Percentiles rank a stretch among this genome's conserved stretches.
Conservation (phyloP, 1,140 invertebrate genomes). For the Eriosoma lanigerum region DNA sequence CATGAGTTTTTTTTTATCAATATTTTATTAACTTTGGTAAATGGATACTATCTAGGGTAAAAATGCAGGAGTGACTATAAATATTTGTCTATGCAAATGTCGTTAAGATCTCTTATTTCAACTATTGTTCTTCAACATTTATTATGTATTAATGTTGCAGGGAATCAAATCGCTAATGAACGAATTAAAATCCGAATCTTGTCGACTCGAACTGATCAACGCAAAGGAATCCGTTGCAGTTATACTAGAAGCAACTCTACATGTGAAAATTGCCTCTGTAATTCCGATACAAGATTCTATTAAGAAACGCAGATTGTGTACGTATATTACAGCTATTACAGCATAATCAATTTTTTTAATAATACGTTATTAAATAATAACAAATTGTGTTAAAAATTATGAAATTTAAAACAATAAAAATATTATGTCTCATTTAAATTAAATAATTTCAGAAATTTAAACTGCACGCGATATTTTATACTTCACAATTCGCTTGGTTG, state of each 20-base stretch:
- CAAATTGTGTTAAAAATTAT: neutral
- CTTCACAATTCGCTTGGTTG: too few species aligned
- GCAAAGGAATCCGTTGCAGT: neutral
- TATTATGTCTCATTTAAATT: neutral
- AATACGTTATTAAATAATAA: neutral
- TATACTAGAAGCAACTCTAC: neutral
- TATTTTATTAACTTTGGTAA: too few species aligned
- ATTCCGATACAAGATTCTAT: neutral
- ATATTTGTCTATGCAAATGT: neutral
- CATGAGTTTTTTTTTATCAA: neutral
- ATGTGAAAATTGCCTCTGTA: neutral
- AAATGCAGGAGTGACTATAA: too few species aligned
- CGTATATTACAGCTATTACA: neutral
- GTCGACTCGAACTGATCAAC: slow-evolving; percentile 19
- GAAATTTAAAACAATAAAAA: neutral
- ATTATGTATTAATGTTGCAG: neutral
- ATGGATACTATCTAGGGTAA: too few species aligned
- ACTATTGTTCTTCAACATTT: neutral
- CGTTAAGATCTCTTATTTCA: neutral
- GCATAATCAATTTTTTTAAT: neutral
- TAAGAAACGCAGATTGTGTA: neutral
- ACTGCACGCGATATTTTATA: neutral
- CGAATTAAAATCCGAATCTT: slow-evolving; percentile 25
- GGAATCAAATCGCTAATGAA: slow-evolving; percentile 41
- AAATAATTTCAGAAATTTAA: neutral